Evolutionary conservation across 2,797 vertebrate genomes (phyloP).

Genomic region (Diglossa cyanea): DNA sequence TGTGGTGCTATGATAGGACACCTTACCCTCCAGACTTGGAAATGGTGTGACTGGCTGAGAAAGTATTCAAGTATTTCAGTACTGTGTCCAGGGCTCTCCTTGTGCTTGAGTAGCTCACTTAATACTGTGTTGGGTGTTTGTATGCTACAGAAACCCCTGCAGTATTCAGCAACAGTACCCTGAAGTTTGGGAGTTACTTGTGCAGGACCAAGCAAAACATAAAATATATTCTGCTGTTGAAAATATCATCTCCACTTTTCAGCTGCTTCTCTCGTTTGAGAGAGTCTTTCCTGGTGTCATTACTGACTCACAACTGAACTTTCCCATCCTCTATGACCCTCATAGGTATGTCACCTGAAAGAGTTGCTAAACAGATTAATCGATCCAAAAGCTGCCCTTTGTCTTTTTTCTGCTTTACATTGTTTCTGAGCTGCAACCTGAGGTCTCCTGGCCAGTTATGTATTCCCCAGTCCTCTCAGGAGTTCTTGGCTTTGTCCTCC

Average conservation of each 20-base stretch:
- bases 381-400: background rate
- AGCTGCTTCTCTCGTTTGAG: background rate
- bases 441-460: background rate
- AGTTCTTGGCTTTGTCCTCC: background rate
- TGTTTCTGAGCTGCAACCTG: background rate
- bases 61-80: background rate
- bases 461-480: background rate
- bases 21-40: background rate
- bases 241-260: background rate
- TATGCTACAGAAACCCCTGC: background rate
- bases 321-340: background rate
- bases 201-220: background rate
- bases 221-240: background rate
- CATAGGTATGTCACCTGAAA: background rate
- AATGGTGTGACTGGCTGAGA: background rate
- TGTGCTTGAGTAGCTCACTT: background rate
- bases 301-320: background rate
- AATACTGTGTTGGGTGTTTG: background rate
- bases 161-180: background rate
- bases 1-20: background rate
- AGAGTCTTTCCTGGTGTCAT: background rate
- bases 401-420: background rate
- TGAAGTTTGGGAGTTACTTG: background rate
- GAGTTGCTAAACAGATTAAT: background rate
- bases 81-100: background rate